Percentiles rank a stretch among this genome's conserved stretches.
Conservation (phyloP, 2,797 vertebrate genomes). For the Dallia pectoralis region DNA sequence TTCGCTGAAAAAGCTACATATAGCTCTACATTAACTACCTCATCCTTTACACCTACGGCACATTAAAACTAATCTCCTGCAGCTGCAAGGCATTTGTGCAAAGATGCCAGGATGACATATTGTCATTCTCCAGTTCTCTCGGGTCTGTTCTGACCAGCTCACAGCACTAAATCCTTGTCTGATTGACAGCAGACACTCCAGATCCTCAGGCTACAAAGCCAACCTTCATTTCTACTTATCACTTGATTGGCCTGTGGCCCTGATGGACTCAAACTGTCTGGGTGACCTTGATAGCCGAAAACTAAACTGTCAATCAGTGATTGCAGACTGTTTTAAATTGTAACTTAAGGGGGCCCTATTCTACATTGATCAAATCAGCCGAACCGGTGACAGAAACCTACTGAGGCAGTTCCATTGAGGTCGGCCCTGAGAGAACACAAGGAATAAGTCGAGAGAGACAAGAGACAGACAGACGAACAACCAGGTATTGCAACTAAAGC, state of each 20-base stretch:
- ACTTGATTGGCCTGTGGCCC: slow-evolving; percentile 52
- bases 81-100: slow-evolving; percentile 20
- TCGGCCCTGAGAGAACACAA: slow-evolving; percentile 30
- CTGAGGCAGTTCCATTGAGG: slow-evolving; percentile 42
- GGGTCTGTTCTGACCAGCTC: slow-evolving; percentile 28
- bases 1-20: slow-evolving; percentile 1
- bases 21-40: slow-evolving; percentile 8
- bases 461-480: background rate
- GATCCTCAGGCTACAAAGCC: slow-evolving; percentile 52
- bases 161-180: slow-evolving; percentile 36
- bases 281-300: slow-evolving; percentile 64
- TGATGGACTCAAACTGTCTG: slow-evolving; percentile 54
- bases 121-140: slow-evolving; percentile 29
- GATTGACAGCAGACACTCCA: slow-evolving; percentile 45
- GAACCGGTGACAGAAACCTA: slow-evolving; percentile 47
- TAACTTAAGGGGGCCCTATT: slow-evolving; percentile 67
- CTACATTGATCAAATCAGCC: slow-evolving; percentile 67
- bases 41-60: slow-evolving; percentile 19
- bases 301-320: slow-evolving; percentile 68
- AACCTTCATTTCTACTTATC: slow-evolving; percentile 47
- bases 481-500: background rate
- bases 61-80: background rate
- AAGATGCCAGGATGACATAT: slow-evolving; percentile 20
- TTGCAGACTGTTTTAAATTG: slow-evolving; percentile 57
- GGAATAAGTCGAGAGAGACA: slow-evolving; percentile 8